Conservation (phyloP, 2,113 vertebrate genomes). For the Mixornis gularis region DNA sequence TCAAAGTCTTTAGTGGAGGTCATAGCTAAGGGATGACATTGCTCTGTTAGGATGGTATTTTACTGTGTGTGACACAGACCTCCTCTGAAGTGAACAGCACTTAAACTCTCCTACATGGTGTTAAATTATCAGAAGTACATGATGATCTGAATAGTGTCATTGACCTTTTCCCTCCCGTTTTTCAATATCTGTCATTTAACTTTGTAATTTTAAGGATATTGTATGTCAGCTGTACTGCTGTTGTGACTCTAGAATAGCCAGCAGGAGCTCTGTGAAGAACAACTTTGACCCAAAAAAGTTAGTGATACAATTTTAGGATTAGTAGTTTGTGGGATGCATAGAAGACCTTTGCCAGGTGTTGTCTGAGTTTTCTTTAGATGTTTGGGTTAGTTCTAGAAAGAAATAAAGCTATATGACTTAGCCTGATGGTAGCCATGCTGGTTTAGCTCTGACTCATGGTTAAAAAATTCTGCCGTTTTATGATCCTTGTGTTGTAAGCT, state of each 20-base stretch:
- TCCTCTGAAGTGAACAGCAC: neutral
- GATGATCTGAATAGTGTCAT: neutral
- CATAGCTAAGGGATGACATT: neutral
- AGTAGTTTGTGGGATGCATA: neutral
- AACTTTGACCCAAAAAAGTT: neutral
- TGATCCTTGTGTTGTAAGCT: neutral
- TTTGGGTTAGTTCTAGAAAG: neutral
- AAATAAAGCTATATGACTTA: neutral
- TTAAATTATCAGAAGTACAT: neutral
- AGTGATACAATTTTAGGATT: neutral
- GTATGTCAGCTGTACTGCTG: neutral
- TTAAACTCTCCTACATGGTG: accelerated
- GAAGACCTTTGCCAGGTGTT: neutral
- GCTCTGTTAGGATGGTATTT: neutral
- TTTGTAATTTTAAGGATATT: neutral
- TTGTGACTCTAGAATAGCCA: neutral
- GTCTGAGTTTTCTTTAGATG: neutral
- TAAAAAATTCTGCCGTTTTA: neutral
- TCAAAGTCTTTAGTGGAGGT: neutral
- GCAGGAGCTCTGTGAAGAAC: neutral
- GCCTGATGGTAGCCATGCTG: neutral
- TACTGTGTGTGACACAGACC: neutral
- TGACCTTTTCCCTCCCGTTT: neutral
- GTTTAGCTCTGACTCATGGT: neutral
- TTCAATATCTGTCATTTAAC: neutral